Conservation (phyloP, 2,797 vertebrate genomes). For the Malurus splendens region DNA sequence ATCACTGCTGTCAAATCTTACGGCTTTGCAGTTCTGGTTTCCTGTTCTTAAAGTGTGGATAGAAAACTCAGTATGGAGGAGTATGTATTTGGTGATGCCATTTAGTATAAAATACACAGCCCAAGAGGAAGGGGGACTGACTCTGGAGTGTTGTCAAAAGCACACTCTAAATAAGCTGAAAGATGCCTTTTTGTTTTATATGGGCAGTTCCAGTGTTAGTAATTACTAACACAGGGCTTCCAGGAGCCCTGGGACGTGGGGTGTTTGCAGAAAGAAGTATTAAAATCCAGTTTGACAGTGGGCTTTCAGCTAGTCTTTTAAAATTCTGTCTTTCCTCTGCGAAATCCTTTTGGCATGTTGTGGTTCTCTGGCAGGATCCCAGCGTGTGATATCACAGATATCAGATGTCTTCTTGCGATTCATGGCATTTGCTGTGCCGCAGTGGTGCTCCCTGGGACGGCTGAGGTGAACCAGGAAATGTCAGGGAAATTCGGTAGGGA, state of each 20-base stretch:
- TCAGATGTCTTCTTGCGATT: background rate
- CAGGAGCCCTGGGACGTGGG: background rate
- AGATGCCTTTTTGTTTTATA: background rate
- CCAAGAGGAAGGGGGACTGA: background rate
- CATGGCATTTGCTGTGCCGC: background rate
- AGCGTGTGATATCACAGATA: background rate
- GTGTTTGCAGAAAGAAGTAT: background rate
- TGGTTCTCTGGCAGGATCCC: conserved; percentile 18
- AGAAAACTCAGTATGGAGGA: background rate
- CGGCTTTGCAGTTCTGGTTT: background rate
- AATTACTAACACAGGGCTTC: background rate
- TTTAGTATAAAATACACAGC: background rate
- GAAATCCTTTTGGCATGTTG: conserved; percentile 28
- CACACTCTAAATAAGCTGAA: background rate
- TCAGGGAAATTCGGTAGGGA: background rate
- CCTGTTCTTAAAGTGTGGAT: background rate
- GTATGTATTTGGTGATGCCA: background rate
- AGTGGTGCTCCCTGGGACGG: background rate
- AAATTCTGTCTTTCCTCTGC: conserved; percentile 10
- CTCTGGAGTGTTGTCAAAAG: background rate
- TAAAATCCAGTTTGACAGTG: background rate
- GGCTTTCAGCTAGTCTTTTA: background rate
- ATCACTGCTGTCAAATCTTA: background rate
- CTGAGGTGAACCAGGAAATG: conserved; percentile 21
- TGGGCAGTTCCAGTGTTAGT: background rate